These are phyloP conservation scores for Ciconia maguari DNA, from an alignment of 2,113 vertebrate genomes.

Conservation along the genomic window DNA sequence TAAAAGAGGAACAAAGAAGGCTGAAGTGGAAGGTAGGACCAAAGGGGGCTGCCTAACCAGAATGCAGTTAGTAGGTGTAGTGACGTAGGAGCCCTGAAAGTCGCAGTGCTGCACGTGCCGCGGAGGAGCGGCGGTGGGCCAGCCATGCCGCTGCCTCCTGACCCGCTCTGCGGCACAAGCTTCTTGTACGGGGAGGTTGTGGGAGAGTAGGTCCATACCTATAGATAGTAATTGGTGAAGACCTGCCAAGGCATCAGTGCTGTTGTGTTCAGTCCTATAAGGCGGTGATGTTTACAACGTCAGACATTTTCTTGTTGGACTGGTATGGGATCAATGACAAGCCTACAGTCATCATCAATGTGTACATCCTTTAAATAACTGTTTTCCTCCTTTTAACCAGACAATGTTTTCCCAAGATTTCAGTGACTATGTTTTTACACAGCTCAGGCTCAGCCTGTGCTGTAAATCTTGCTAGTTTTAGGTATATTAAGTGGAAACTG, in stretches of 20 bases:
- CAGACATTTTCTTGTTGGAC: background rate
- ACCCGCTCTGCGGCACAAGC: rapidly evolving
- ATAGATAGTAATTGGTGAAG: background rate
- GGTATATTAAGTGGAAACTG: background rate
- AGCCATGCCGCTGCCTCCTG: background rate
- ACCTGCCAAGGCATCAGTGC: background rate
- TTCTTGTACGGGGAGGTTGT: background rate
- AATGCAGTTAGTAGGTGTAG: too few relatives aligned
- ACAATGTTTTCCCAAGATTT: background rate
- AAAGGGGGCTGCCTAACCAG: background rate
- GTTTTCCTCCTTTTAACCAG: background rate
- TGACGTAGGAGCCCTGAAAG: background rate
- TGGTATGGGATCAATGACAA: background rate
- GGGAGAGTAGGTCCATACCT: background rate
- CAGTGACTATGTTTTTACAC: background rate
- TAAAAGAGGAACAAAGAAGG: background rate
- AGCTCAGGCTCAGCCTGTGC: background rate
- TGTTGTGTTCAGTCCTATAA: background rate
- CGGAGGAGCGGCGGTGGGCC: rapidly evolving
- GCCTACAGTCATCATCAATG: background rate
- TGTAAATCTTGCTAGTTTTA: background rate
- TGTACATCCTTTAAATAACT: background rate
- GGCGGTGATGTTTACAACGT: background rate
- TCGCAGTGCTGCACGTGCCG: rapidly evolving
- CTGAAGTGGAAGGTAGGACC: background rate